Conservation (phyloP, 2,888 invertebrate genomes). For the Troglohyphantes excavatus region DNA sequence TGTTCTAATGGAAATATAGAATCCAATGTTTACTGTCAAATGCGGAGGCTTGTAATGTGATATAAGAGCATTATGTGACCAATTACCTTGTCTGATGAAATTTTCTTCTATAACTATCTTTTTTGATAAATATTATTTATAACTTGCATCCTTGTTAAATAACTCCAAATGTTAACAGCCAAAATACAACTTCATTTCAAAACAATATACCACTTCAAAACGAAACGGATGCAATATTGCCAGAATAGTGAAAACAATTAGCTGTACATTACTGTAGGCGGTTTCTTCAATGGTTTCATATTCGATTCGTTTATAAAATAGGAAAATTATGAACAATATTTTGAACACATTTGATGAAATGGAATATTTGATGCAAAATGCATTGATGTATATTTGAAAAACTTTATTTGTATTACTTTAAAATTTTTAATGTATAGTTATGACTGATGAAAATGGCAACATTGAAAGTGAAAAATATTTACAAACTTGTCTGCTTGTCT, state of each 20-base stretch:
- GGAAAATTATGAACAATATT: too few relatives aligned
- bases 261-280: not conserved
- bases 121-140: not conserved
- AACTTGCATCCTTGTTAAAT: not conserved
- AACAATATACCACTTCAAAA: slow-evolving; percentile 42
- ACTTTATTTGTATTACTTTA: not conserved
- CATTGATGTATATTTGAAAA: too few relatives aligned
- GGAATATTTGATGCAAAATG: too few relatives aligned
- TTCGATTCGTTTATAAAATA: too few relatives aligned
- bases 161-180: not conserved
- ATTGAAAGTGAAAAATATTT: not conserved
- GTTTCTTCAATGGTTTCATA: not conserved
- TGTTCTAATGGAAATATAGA: too few relatives aligned
- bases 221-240: slow-evolving; percentile 29
- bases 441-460: not conserved
- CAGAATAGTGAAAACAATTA: slow-evolving; percentile 9
- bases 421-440: too few relatives aligned
- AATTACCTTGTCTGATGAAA: not conserved
- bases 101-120: not conserved
- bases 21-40: not conserved
- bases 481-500: not conserved
- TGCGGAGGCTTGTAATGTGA: not conserved
- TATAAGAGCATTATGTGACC: not conserved
- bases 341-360: too few relatives aligned
- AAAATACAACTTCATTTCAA: slow-evolving; percentile 14